Base-by-base conservation (phyloP, 2,113 vertebrate genomes). In the Sander lucioperca region DNA sequence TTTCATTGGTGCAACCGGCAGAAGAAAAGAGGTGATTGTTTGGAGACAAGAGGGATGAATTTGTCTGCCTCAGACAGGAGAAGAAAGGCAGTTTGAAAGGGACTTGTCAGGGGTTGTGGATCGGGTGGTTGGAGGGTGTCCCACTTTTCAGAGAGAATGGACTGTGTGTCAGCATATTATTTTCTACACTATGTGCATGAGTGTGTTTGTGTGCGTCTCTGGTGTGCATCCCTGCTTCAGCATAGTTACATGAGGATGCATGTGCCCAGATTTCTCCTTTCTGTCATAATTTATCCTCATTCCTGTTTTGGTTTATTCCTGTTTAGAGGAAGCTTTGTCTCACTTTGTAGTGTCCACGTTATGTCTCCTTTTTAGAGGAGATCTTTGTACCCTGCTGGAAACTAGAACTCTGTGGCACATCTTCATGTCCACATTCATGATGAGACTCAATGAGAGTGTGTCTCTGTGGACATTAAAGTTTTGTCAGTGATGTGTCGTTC, bases 1-100 rank as follows among this genome's bases (percentile, higher is more conserved):
- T 91, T 87, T 92, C 87, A 91, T 82, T 82, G 87, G 89, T 63
- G 90, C 80, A 89, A 76, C 74, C 50, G 68, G 80, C 87, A 70
- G 85, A 93, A 94, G 92, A 94, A 95, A 92, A 90, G 79, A 86
- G 79, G 69, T 74, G 76, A 93, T 94, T 90, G 93, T 95, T 92
- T 86, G 48, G 48, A 91, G 88, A 93, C 92, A 94, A 94, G 93
- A 90, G 90, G 92, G 86, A 87, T 90, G 92, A 95, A 95, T 91
- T 94, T 95, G 90, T 91, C 90, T 85, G 89, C 80, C 86, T 88
- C 90, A 89, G 89, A 93, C 88, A 88, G 85, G 88, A 89, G 86
- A 94, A 94, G 90, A 95, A 94, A 94, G 85, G 90, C 80, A 70
- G 80, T 86, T 90, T 94, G 88, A 93, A 94, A 93, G 86, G 82